Percentiles rank a stretch among this genome's conserved stretches.
Conservation (phyloP, 2,113 vertebrate species). For the Accipiter cooperii region DNA sequence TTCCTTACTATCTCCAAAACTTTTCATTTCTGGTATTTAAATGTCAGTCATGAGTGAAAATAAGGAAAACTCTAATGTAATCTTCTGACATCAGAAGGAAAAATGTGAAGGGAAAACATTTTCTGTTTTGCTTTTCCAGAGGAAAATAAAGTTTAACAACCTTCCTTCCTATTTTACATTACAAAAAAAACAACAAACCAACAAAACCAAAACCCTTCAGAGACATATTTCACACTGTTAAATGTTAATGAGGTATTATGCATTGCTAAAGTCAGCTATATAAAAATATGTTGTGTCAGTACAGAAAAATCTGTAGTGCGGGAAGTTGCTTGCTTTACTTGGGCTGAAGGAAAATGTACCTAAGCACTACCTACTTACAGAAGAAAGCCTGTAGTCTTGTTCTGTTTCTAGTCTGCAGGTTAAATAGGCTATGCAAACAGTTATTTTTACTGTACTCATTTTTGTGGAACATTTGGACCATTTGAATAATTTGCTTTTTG, state of each 20-base stretch:
- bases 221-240: neutral
- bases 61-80: constrained; percentile 54
- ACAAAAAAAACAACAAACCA: neutral
- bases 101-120: constrained; percentile 58
- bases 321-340: neutral
- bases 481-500: neutral
- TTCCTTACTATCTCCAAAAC: constrained; percentile 60
- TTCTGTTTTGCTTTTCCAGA: constrained; percentile 31
- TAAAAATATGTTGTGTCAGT: constrained; percentile 4
- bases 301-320: neutral
- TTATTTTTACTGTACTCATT: neutral
- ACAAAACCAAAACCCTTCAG: neutral
- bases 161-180: neutral
- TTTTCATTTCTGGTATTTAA: constrained; percentile 68
- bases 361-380: neutral
- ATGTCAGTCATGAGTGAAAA: constrained; percentile 68
- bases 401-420: neutral
- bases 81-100: constrained; percentile 59
- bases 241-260: constrained; percentile 16
- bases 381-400: neutral
- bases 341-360: neutral
- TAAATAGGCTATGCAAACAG: neutral
- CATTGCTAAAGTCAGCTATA: constrained; percentile 11
- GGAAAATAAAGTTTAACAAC: constrained; percentile 36
- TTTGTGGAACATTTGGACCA: neutral